Percentiles rank a stretch among this genome's conserved stretches.
These are phyloP conservation scores for Megalurothrips usitatus DNA, from an alignment of 2,888 invertebrate species.

Conservation along the genomic window DNA sequence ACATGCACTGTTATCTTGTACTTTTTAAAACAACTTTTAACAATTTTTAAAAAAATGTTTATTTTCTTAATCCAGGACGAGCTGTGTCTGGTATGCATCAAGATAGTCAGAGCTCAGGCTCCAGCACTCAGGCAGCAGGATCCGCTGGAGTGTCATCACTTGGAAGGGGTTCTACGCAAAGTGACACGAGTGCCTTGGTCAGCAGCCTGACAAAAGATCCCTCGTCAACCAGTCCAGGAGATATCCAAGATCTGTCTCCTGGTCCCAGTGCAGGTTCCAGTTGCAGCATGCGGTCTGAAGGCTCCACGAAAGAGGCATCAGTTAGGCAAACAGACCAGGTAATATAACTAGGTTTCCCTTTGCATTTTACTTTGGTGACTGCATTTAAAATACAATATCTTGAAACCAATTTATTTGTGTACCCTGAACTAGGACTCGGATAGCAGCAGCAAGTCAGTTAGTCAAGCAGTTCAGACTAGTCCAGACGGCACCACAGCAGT, in stretches of 20 bases:
- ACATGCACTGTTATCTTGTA: no score
- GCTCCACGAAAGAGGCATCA: conserved; percentile 31
- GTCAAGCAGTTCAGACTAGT: conserved; percentile 66
- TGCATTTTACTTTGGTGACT: neutral
- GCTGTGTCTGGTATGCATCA: neutral
- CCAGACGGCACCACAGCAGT: conserved; percentile 52
- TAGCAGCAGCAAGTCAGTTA: conserved; percentile 43
- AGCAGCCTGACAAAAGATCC: conserved; percentile 59
- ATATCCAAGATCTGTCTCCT: conserved; percentile 52
- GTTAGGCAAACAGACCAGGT: neutral
- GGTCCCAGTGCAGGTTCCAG: conserved; percentile 46
- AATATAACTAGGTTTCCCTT: neutral
- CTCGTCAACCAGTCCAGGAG: conserved; percentile 41
- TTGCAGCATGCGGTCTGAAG: conserved; percentile 49
- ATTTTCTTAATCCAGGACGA: neutral
- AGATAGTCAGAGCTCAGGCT: conserved; percentile 43
- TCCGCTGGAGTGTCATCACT: conserved; percentile 53
- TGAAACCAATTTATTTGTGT: neutral
- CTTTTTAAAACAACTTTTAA: neutral
- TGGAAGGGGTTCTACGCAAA: conserved; percentile 54
- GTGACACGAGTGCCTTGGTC: conserved; percentile 59
- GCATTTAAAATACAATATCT: neutral
- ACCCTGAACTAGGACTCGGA: conserved; percentile 34
- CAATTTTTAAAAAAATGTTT: neutral
- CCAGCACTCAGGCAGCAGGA: conserved; percentile 53